Evolutionary conservation across 2,888 invertebrate genomes (phyloP), one percentile per base, ranked within the genome.

Genomic region (Eupithecia subfuscata): DNA sequence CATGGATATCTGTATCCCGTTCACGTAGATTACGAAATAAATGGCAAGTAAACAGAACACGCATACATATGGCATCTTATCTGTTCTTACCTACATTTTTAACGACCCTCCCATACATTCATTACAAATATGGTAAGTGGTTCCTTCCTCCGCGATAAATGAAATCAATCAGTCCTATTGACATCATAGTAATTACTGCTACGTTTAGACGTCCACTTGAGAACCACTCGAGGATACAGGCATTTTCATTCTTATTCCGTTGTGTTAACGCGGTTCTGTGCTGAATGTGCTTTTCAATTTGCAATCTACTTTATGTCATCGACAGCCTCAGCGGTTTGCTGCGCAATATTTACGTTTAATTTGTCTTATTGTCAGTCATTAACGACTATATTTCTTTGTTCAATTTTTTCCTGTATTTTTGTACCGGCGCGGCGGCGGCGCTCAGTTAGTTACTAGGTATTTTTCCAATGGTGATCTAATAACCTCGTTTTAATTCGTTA

Each of bases 21-120:
- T 22, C 65, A 37, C 65, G 67, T 40, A 37, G 25, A 43, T n/a
- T 65, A 68, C 63, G 43, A 68, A 68, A 43, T 16, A 16, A 71
- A 63, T 71, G n/a, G n/a, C 45, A 71, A 30, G 45, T 40, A 67
- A 65, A 72, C 72, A 65, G n/a, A 40, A 22, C 72, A 71, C 65
- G 48, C 48, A 67, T 37, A 18, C 16, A 67, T 22, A 16, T 1
- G 2, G 22, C 22, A 48, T 65, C 52, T 52, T 67, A 52, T 45
- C 70, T 43, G 37, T 69, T 64, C 18, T 68, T 45, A 69, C 30
- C 60, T 40, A 43, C 68, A 18, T 60, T 18, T 37, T 30, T 73
- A 56, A 52, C 34, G 69, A 48, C 48, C 45, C 67, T 52, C 70
- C 52, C 70, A 73, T 75, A 76, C 76, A 78, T 78, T 71, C 76